phyloP scores from a whole-genome alignment of 2,113 vertebrate species.

The Struthio camelus region DNA sequence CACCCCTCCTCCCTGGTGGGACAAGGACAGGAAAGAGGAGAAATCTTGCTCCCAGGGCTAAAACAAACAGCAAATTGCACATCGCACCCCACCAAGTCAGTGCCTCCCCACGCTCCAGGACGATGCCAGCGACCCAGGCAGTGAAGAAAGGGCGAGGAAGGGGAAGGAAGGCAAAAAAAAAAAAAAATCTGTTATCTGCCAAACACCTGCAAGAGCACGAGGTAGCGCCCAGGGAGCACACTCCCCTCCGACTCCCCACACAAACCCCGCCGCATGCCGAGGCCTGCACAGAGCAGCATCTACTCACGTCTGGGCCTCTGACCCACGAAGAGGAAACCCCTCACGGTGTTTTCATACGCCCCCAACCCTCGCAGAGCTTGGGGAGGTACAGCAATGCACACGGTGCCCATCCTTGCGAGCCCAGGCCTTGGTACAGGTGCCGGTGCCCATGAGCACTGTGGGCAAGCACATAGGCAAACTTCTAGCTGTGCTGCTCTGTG shows the following conservation, averaged over 20 bases:
- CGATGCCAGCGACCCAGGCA: neutral
- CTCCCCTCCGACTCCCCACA: neutral
- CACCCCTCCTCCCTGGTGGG: neutral
- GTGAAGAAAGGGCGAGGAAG: neutral
- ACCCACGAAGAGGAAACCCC: rapidly evolving
- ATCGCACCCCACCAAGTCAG: neutral
- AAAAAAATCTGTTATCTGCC: neutral
- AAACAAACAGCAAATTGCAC: neutral
- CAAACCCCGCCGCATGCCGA: neutral
- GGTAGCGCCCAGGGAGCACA: neutral
- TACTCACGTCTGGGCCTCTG: neutral
- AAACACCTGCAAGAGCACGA: neutral
- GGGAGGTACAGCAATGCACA: rapidly evolving
- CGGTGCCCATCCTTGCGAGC: rapidly evolving
- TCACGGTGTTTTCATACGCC: neutral
- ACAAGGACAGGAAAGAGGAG: neutral
- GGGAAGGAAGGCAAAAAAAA: neutral
- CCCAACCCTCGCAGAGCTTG: neutral
- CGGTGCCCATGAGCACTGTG: neutral
- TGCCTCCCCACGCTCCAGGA: neutral
- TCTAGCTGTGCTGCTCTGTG: neutral
- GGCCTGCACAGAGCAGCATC: neutral
- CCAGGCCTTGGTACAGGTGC: neutral
- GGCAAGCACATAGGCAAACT: neutral
- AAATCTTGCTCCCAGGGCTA: neutral